phyloP scores from a whole-genome alignment of 2,797 vertebrate species.

The Falco columbarius region DNA sequence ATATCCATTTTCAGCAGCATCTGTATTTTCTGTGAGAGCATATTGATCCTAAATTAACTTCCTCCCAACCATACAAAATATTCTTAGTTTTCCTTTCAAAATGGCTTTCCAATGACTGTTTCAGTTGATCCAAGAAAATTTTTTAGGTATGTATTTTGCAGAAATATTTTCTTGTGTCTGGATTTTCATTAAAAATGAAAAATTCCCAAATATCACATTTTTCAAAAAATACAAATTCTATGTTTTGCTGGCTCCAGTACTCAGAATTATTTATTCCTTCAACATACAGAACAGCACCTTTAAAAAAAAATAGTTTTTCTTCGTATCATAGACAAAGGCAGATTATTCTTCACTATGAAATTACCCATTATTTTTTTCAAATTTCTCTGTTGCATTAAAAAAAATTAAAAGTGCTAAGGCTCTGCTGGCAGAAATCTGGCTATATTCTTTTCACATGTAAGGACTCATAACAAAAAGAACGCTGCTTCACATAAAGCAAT shows the following conservation, averaged over 20 bases:
- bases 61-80: not conserved
- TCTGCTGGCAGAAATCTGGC: not conserved
- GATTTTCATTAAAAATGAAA: not conserved
- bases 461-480: not conserved
- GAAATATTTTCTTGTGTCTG: not conserved
- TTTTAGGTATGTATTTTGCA: not conserved
- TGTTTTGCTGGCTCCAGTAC: not conserved
- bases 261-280: not conserved
- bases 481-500: not conserved
- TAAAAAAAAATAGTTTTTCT: not conserved
- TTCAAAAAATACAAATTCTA: not conserved
- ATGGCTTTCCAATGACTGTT: not conserved
- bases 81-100: not conserved
- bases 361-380: not conserved
- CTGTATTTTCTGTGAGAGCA: not conserved
- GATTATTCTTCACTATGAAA: slow-evolving; percentile 44
- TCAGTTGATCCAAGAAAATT: not conserved
- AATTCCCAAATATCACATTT: not conserved
- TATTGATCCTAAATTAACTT: not conserved
- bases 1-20: not conserved
- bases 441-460: not conserved
- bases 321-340: slow-evolving; percentile 1
- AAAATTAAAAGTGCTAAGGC: not conserved
- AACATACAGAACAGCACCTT: not conserved
- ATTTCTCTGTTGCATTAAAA: not conserved